These are phyloP conservation scores for Branchipolynoe longqiensis DNA, from an alignment of 2,888 invertebrate species.

Conservation along the genomic window DNA sequence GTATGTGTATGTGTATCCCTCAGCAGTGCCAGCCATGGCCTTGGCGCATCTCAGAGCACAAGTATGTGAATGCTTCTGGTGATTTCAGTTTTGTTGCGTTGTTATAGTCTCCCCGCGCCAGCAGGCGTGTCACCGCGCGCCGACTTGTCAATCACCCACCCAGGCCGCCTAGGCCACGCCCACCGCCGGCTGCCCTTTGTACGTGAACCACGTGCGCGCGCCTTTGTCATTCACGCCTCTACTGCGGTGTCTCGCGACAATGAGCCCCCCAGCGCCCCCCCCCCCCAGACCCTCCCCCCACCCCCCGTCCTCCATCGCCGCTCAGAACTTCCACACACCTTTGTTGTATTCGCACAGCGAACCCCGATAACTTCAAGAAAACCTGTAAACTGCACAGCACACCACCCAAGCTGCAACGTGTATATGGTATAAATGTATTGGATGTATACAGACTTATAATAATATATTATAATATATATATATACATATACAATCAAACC, in stretches of 20 bases:
- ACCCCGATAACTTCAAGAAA: too few relatives aligned
- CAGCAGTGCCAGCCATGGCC: neutral
- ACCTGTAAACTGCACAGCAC: too few relatives aligned
- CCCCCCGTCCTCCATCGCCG: neutral
- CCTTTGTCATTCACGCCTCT: constrained; percentile 19
- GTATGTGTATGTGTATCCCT: neutral
- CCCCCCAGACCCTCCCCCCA: neutral
- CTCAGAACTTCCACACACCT: constrained; percentile 19
- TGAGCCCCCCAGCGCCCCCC: neutral
- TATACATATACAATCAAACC: too few relatives aligned
- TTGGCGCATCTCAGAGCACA: neutral
- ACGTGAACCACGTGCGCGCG: constrained; percentile 47
- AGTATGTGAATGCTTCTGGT: constrained; percentile 1
- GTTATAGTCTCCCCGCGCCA: neutral
- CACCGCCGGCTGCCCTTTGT: constrained; percentile 37
- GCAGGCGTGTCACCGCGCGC: constrained; percentile 21
- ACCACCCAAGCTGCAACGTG: too few relatives aligned
- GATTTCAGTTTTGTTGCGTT: neutral
- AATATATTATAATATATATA: too few relatives aligned
- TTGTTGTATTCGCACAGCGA: too few relatives aligned
- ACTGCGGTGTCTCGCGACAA: constrained; percentile 15
- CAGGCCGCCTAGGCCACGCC: constrained; percentile 44
- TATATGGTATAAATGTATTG: too few relatives aligned
- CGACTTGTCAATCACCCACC: constrained; percentile 18
- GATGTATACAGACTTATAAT: too few relatives aligned